A percentile compares a stretch with the other conserved stretches of the same genome.
Conservation (phyloP, 2,113 vertebrate genomes). For the Pimephales promelas region DNA sequence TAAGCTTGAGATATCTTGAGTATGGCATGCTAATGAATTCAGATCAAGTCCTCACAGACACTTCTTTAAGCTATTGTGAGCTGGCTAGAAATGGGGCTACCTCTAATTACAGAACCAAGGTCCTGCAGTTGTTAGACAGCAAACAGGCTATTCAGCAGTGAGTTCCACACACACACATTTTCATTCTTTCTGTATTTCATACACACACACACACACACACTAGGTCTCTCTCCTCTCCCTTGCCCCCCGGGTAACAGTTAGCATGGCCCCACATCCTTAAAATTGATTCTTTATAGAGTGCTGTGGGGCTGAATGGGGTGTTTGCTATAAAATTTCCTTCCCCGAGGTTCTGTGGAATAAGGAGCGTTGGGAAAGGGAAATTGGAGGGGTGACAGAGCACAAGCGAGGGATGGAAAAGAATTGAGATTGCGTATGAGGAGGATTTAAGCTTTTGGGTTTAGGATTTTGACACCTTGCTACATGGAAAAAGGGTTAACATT, state of each 20-base stretch:
- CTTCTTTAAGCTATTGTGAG: conserved; percentile 50
- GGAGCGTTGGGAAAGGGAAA: not conserved
- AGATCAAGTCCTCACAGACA: conserved; percentile 44
- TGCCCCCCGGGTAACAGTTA: conserved; percentile 59
- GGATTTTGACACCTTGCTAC: conserved; percentile 40
- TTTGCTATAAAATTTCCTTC: conserved; percentile 64
- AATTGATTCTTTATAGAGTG: conserved; percentile 67
- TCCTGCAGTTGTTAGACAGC: conserved; percentile 41
- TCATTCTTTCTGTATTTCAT: conserved; percentile 19
- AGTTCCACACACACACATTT: conserved; percentile 48
- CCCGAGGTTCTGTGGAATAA: conserved; percentile 56
- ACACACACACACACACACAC: conserved; percentile 37
- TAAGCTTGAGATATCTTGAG: not conserved
- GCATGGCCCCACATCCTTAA: conserved; percentile 44
- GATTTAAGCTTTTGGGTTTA: not conserved
- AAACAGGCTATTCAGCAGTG: conserved; percentile 40
- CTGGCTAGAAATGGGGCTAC: conserved; percentile 44
- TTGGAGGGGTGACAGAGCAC: not conserved
- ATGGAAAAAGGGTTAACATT: conserved; percentile 37
- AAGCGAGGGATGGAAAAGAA: not conserved
- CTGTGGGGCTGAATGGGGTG: conserved; percentile 60
- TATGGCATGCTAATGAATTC: conserved; percentile 60
- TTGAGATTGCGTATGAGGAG: not conserved
- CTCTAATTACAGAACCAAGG: conserved; percentile 54
- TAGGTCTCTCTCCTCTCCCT: not conserved